phyloP scores from a whole-genome alignment of 2,888 invertebrate species.

The Brachycybe producta region DNA sequence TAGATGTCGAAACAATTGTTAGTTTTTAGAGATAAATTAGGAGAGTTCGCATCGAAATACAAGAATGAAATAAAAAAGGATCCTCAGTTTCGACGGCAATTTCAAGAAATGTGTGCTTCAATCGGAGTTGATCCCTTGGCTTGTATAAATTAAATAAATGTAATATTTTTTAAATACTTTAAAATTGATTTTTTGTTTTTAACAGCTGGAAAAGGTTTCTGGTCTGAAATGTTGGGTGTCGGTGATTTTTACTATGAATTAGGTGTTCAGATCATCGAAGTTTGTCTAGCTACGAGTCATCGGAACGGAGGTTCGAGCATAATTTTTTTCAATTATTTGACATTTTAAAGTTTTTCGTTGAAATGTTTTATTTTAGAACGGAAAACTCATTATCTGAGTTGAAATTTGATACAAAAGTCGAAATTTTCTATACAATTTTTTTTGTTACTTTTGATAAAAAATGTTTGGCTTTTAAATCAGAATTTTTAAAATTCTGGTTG shows the following conservation, averaged over 20 bases:
- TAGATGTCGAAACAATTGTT: conserved; percentile 91
- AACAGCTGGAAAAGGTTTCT: conserved; percentile 57
- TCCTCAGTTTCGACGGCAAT: conserved; percentile 84
- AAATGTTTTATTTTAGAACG: too few species aligned
- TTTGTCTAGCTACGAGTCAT: conserved; percentile 86
- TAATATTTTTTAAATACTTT: background rate
- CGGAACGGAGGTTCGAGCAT: conserved; percentile 62
- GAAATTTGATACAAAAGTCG: too few species aligned
- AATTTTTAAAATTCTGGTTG: too few species aligned
- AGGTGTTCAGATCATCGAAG: conserved; percentile 94
- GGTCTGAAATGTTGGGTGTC: conserved; percentile 91
- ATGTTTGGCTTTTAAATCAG: too few species aligned
- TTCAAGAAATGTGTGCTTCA: conserved; percentile 98
- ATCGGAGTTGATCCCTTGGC: conserved; percentile 97
- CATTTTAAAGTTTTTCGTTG: too few species aligned
- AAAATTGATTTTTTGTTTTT: conserved; percentile 21
- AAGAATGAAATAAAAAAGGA: conserved; percentile 89
- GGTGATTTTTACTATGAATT: conserved; percentile 99
- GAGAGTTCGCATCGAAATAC: conserved; percentile 91
- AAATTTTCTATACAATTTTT: too few species aligned
- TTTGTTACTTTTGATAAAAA: too few species aligned
- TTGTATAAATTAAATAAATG: conserved; percentile 14
- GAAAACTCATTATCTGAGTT: too few species aligned
- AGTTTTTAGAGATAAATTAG: conserved; percentile 75
- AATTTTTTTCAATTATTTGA: background rate